A percentile compares a stretch with the other conserved stretches of the same genome.
phyloP scores from a whole-genome alignment of 1,140 invertebrate species.

The Brachionus sp. region DNA sequence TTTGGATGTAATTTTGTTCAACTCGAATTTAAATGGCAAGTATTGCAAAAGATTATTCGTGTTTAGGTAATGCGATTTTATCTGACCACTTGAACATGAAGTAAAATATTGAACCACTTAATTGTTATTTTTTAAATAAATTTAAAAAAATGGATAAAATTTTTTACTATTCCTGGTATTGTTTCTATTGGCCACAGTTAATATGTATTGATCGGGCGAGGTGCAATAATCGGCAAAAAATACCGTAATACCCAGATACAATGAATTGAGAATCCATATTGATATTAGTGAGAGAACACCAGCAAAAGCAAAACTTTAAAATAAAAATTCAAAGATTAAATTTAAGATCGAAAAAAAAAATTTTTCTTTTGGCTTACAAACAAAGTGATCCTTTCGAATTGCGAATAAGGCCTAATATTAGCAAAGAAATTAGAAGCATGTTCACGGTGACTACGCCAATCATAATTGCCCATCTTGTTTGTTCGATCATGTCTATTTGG shows the following conservation, averaged over 20 bases:
- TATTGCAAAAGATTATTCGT: not conserved
- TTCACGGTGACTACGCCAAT: constrained; percentile 38
- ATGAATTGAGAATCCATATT: constrained; percentile 34
- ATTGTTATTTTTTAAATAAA: not conserved
- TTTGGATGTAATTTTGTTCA: constrained; percentile 19
- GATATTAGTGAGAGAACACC: constrained; percentile 32
- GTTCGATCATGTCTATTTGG: not conserved
- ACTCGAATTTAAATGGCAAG: not conserved
- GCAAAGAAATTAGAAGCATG: constrained; percentile 28
- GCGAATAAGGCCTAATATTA: constrained; percentile 9
- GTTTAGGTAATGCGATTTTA: not conserved
- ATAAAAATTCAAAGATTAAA: not conserved
- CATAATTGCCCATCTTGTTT: constrained; percentile 44
- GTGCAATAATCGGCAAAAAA: constrained; percentile 44
- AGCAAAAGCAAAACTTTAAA: constrained; percentile 41
- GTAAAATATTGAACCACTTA: constrained; percentile 45
- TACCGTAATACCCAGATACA: constrained; percentile 38
- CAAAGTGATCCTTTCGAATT: constrained; percentile 41
- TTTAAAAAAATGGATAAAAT: not conserved
- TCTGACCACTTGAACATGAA: constrained; percentile 10
- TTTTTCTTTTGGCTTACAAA: not conserved
- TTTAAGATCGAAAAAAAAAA: not conserved
- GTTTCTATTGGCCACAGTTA: constrained; percentile 30
- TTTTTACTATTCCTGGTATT: constrained; percentile 9
- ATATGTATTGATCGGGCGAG: constrained; percentile 21